phyloP scores from a whole-genome alignment of 2,888 invertebrate genomes.

The Drosophila seclusa region DNA sequence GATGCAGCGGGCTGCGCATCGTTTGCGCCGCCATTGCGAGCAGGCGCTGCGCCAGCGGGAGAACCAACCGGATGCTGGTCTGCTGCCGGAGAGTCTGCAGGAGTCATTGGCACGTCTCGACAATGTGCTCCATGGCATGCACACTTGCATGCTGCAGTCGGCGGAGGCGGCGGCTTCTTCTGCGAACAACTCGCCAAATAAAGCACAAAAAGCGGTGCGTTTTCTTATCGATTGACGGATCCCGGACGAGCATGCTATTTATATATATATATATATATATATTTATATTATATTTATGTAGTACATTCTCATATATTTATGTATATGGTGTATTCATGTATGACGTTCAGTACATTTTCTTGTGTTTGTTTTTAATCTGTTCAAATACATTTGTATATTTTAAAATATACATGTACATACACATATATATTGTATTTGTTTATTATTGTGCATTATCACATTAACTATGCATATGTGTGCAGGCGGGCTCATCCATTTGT shows the following conservation, averaged over 20 bases:
- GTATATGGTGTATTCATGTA: not conserved
- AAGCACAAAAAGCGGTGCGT: constrained; percentile 82
- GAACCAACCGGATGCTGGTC: constrained; percentile 53
- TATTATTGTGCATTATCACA: not conserved
- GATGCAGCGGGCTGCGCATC: constrained; percentile 73
- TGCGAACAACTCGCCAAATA: constrained; percentile 65
- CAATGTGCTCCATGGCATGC: constrained; percentile 73
- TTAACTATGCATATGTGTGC: not conserved
- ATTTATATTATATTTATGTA: not conserved
- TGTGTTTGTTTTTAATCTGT: not conserved
- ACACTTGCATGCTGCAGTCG: constrained; percentile 62
- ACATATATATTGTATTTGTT: not conserved
- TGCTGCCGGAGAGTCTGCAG: constrained; percentile 62
- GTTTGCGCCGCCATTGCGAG: constrained; percentile 78
- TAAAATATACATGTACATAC: not conserved
- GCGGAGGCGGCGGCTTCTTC: constrained; percentile 29
- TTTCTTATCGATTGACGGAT: constrained; percentile 80
- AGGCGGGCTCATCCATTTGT: not conserved
- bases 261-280: not conserved
- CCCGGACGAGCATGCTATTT: not conserved
- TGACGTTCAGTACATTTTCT: not conserved
- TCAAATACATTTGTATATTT: not conserved
- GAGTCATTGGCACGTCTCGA: constrained; percentile 78
- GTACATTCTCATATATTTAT: not conserved
- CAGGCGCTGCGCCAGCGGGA: constrained; percentile 55